Evolutionary conservation across 2,797 vertebrate species (phyloP).

Genomic region (Aplochiton taeniatus): DNA sequence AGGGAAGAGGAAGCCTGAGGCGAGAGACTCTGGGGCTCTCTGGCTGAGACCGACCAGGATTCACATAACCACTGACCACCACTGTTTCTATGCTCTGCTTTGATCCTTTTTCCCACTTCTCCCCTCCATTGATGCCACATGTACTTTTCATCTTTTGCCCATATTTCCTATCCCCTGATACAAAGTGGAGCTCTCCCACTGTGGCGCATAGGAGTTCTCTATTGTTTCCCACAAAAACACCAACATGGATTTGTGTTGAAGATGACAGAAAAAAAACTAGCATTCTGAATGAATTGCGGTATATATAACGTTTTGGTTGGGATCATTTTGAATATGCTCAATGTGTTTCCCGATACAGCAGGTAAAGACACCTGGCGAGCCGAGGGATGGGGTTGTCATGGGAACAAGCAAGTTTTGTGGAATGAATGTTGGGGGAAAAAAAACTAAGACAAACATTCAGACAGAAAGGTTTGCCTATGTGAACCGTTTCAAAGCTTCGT

Average conservation of each 20-base stretch:
- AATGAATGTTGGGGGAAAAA: slow-evolving; percentile 32
- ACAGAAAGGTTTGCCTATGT: slow-evolving; percentile 19
- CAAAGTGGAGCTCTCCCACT: no score
- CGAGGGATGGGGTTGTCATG: slow-evolving; percentile 55
- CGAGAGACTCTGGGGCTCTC: neutral
- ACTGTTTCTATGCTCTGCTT: no score
- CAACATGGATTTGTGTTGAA: no score
- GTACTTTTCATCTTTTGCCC: no score
- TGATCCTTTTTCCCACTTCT: no score
- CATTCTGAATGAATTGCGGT: neutral
- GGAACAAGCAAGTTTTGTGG: slow-evolving; percentile 37
- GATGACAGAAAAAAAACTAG: no score
- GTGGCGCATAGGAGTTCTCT: no score
- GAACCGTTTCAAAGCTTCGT: slow-evolving; percentile 28
- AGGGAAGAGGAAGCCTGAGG: neutral
- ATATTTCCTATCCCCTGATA: no score
- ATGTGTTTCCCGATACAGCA: neutral
- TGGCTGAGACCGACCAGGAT: neutral
- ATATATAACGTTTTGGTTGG: neutral
- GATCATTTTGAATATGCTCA: neutral
- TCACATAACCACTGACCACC: no score
- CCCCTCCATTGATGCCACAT: no score
- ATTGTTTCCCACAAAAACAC: no score
- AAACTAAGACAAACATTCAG: slow-evolving; percentile 36
- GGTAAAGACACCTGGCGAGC: neutral